Evolutionary conservation across 2,113 vertebrate species (phyloP).

Genomic region (Laterallus jamaicensis): DNA sequence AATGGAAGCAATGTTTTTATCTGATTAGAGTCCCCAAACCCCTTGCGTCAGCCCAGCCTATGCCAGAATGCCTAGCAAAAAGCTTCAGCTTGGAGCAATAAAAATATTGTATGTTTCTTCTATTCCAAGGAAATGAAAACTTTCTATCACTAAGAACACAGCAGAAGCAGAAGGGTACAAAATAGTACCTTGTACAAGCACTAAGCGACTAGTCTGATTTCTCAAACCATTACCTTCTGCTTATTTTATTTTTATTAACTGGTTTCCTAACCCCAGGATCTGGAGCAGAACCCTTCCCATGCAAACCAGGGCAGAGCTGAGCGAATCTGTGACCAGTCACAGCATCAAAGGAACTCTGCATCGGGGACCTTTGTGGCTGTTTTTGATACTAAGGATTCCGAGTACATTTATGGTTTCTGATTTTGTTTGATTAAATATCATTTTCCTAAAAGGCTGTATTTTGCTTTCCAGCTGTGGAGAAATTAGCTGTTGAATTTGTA

Average conservation of each 20-base stretch:
- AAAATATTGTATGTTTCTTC: not conserved
- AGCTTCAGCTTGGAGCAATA: not conserved
- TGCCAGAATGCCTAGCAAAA: not conserved
- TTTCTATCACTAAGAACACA: not conserved
- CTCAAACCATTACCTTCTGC: not conserved
- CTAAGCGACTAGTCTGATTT: not conserved
- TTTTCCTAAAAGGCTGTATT: not conserved
- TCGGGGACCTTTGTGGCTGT: not conserved
- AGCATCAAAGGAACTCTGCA: not conserved
- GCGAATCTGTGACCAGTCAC: not conserved
- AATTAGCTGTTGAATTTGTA: not conserved
- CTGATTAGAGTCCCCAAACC: constrained; percentile 16
- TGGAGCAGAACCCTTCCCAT: not conserved
- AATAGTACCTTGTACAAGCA: not conserved
- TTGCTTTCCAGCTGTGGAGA: not conserved
- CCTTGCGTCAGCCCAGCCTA: not conserved
- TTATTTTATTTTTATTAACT: not conserved
- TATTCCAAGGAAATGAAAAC: not conserved
- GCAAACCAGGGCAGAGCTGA: not conserved
- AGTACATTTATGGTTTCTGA: not conserved
- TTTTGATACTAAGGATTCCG: not conserved
- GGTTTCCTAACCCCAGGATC: not conserved
- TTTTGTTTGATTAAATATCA: not conserved
- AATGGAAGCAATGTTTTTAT: constrained; percentile 37
- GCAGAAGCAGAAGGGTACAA: not conserved